These are phyloP conservation scores for Epirrhoe tristata DNA, from an alignment of 2,888 invertebrate species.

Conservation along the genomic window DNA sequence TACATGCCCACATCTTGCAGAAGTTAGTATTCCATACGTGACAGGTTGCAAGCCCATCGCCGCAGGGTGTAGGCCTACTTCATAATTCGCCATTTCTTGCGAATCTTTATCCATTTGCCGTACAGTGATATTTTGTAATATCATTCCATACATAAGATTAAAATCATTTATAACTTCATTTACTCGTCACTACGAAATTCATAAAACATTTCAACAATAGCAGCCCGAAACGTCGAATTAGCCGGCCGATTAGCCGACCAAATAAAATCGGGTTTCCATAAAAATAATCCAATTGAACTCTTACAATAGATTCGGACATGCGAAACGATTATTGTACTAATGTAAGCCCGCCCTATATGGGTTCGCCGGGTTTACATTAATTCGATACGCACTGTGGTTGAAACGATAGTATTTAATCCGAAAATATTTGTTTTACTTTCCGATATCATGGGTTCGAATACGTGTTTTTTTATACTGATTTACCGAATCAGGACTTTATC, in stretches of 20 bases:
- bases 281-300: slow-evolving; percentile 46
- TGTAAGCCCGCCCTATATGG: slow-evolving; percentile 29
- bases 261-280: slow-evolving; percentile 34
- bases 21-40: too few species aligned
- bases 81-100: too few species aligned
- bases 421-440: slow-evolving; percentile 15
- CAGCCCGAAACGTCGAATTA: slow-evolving; percentile 20
- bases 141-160: too few species aligned
- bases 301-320: slow-evolving; percentile 43
- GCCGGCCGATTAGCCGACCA: slow-evolving; percentile 24
- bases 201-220: neutral
- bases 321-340: slow-evolving; percentile 39
- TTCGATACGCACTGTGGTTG: slow-evolving; percentile 30
- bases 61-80: too few species aligned
- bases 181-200: neutral
- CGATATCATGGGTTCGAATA: slow-evolving; percentile 14
- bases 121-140: too few species aligned
- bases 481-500: too few species aligned
- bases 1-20: too few species aligned
- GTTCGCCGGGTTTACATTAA: slow-evolving; percentile 17
- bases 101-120: too few species aligned
- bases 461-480: neutral
- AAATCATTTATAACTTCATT: too few species aligned
- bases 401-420: slow-evolving; percentile 24
- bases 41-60: too few species aligned